Evolutionary conservation across 2,113 vertebrate species (phyloP), one percentile per base, ranked within the genome.

Genomic region (Melanerpes aurifrons): DNA sequence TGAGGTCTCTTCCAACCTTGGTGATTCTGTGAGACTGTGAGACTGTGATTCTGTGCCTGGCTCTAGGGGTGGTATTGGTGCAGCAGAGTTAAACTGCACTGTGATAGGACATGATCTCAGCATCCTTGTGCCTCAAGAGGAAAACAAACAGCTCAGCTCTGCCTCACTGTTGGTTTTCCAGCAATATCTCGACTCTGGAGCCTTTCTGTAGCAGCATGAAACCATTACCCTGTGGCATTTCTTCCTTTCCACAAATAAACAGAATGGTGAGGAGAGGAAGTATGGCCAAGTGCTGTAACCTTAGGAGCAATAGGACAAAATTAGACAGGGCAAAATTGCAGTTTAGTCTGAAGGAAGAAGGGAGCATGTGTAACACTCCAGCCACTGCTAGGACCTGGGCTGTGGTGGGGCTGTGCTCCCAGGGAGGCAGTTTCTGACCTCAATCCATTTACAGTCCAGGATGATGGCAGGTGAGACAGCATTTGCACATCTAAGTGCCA

Each of bases 171-270:
- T 76, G 87, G 48, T 77, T 85, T 92, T 91, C 68, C 79, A 94
- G 62, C 48, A 89, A 18, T 86, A 48, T 48, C 82, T 94, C 54
- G 37, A 87, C 47, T 90, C 53, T 92, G 62, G 80, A 69, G 73
- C 54, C 74, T 87, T 82, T 82, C 25, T 17, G 47, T 56, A 82
- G 80, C 75, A 74, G 59, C 69, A 83, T 3, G 9, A 83, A 64
- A 58, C 26, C 35, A 29, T 71, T 86, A 78, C 77, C 69, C 79
- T 80, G 64, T 83, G 72, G 25, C 62, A 88, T 75, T 94, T 94
- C 54, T 96, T 90, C 58, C 32, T 62, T 91, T 91, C 61, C 86
- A 77, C 68, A 87, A 77, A 89, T 64, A 89, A 89, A 83, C 53
- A 83, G 68, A 79, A 89, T 35, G 53, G 47, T 80, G 32, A 37